phyloP scores from a whole-genome alignment of 2,888 invertebrate genomes.

The Conops quadrifasciatus region DNA sequence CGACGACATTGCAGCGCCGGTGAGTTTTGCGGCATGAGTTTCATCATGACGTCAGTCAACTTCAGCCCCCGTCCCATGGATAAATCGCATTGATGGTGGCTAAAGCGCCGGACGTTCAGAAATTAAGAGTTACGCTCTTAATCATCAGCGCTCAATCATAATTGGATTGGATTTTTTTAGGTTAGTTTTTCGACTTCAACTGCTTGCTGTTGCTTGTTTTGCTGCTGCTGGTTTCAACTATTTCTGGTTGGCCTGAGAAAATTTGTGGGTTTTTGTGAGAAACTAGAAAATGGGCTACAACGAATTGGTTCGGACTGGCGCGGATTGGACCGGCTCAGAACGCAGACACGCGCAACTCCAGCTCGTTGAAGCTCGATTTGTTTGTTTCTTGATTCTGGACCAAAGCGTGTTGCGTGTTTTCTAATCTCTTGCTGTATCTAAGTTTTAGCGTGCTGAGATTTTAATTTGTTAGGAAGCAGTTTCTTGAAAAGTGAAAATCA shows the following conservation, averaged over 20 bases:
- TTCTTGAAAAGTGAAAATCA: no score
- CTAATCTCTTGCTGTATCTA: not conserved
- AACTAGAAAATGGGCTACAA: no score
- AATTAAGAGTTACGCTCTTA: not conserved
- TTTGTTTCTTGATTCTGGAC: not conserved
- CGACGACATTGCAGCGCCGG: not conserved
- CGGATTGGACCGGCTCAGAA: not conserved
- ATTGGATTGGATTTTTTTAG: constrained; percentile 11
- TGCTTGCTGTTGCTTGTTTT: not conserved
- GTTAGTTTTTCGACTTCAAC: not conserved
- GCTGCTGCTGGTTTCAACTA: not conserved
- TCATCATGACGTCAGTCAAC: not conserved
- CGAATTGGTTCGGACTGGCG: no score
- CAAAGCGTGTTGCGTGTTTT: not conserved
- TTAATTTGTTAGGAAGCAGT: no score
- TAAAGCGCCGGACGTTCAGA: no score
- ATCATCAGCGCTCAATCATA: constrained; percentile 25
- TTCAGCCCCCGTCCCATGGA: not conserved
- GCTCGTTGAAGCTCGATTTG: not conserved
- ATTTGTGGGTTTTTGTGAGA: constrained; percentile 9
- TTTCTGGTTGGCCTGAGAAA: not conserved
- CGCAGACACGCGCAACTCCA: not conserved
- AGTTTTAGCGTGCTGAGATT: not conserved
- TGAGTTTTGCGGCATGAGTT: not conserved
- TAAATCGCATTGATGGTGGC: not conserved